Conservation (phyloP, 2,113 vertebrate species). For the Sapajus apella region DNA sequence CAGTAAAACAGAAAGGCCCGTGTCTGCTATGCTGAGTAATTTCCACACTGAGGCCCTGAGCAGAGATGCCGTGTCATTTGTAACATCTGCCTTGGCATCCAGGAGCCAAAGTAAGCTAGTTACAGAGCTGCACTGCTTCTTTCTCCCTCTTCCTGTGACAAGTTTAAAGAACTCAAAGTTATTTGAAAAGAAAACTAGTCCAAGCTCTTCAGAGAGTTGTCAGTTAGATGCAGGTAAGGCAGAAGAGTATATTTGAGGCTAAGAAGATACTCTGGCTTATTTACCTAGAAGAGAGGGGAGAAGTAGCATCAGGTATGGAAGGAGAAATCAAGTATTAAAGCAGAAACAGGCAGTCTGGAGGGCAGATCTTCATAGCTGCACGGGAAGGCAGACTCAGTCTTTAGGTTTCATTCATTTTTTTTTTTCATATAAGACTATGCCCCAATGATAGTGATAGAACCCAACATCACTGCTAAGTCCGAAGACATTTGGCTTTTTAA, state of each 20-base stretch:
- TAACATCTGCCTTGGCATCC: conserved; percentile 83
- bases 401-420: background rate
- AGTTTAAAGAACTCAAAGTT: background rate
- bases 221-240: conserved; percentile 25
- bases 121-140: conserved; percentile 75
- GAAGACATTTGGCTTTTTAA: background rate
- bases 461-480: background rate
- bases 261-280: background rate
- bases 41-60: conserved; percentile 80
- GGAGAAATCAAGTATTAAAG: background rate
- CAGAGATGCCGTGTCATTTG: conserved; percentile 77
- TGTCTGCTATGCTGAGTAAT: conserved; percentile 84
- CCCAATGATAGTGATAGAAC: background rate
- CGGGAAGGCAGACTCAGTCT: background rate
- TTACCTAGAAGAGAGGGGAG: background rate
- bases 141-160: conserved; percentile 50
- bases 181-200: conserved; percentile 62
- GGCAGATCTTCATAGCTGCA: background rate
- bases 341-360: background rate
- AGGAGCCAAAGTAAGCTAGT: conserved; percentile 84
- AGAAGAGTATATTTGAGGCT: background rate
- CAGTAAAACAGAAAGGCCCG: conserved; percentile 82
- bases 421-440: background rate
- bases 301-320: background rate
- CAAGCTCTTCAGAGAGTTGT: conserved; percentile 35